Conservation (phyloP, 2,797 vertebrate genomes). For the Fundulus diaphanus region DNA sequence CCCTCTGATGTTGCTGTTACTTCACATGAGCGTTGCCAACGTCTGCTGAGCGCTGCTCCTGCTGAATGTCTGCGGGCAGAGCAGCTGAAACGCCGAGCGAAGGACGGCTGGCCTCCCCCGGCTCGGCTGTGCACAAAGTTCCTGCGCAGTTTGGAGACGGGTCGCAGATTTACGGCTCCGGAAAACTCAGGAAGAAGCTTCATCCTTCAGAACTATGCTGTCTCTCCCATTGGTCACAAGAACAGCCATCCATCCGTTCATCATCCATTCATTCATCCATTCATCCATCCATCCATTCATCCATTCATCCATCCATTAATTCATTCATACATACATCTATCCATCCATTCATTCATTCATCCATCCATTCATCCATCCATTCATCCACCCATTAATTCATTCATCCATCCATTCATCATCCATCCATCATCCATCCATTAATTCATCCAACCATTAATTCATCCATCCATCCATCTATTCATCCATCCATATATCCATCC, state of each 20-base stretch:
- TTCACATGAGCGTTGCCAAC: slow-evolving; percentile 91
- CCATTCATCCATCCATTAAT: no score
- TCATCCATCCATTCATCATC: no score
- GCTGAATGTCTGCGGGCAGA: slow-evolving; percentile 36
- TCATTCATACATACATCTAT: not conserved
- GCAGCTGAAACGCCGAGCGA: slow-evolving; percentile 24
- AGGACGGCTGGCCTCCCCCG: slow-evolving; percentile 30
- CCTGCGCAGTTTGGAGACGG: not conserved
- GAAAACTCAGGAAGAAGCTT: not conserved
- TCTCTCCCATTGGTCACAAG: no score
- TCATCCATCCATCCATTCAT: not conserved
- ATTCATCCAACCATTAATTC: no score
- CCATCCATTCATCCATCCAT: no score
- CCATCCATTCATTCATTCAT: not conserved
- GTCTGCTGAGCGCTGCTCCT: slow-evolving; percentile 55
- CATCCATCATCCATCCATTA: no score
- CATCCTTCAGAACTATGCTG: no score
- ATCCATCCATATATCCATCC: not conserved
- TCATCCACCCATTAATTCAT: no score
- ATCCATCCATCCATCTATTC: no score
- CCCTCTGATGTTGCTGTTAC: slow-evolving; percentile 89
- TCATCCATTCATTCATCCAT: not conserved
- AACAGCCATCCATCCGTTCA: no score
- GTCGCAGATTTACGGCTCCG: not conserved
- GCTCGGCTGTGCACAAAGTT: slow-evolving; percentile 26